These are phyloP conservation scores for Trichomalopsis sarcophagae DNA, from an alignment of 1,140 invertebrate genomes.

Conservation along the genomic window DNA sequence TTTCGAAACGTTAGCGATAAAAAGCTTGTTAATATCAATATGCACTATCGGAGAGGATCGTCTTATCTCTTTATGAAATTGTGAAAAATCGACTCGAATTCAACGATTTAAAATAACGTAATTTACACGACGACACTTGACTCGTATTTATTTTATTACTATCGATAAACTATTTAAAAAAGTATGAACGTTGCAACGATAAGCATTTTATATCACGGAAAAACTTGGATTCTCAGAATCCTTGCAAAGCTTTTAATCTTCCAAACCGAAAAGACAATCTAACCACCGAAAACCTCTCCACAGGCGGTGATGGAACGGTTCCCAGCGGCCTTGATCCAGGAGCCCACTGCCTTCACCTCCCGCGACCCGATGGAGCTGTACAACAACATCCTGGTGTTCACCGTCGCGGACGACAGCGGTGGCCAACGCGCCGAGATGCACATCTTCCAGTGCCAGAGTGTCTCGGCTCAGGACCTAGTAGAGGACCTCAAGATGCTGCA, in stretches of 20 bases:
- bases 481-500: conserved; percentile 90
- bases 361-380: conserved; percentile 97
- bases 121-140: no score
- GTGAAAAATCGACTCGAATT: no score
- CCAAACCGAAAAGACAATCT: no score
- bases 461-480: conserved; percentile 90
- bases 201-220: no score
- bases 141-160: no score
- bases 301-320: conserved; percentile 97
- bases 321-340: conserved; percentile 91
- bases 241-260: no score
- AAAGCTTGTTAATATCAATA: background rate
- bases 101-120: no score
- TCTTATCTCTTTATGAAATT: background rate
- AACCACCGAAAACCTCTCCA: background rate
- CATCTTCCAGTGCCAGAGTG: conserved; percentile 96
- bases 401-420: conserved; percentile 82
- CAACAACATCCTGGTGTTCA: conserved; percentile 98
- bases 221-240: no score
- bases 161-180: no score
- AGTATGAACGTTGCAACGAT: no score
- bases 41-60: background rate
- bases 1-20: background rate
- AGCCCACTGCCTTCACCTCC: conserved; percentile 97
- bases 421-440: conserved; percentile 94